Evolutionary conservation across 2,888 invertebrate species (phyloP), one percentile per base, ranked within the genome.

Genomic region (Schizaphis graminum): DNA sequence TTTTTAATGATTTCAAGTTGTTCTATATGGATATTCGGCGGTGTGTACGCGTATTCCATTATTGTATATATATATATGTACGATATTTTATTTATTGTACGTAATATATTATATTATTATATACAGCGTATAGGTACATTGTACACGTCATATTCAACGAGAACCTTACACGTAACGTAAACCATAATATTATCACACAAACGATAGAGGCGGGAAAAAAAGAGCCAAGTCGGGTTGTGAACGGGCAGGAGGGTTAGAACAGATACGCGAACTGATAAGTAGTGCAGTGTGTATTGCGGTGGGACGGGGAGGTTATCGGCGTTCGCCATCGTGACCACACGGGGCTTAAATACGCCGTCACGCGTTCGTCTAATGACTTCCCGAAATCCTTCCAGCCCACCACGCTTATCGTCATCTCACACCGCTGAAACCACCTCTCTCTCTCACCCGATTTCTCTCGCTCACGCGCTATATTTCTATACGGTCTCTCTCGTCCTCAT

Each of bases 331-430:
- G 92, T 49, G 92, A 87, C 92, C 92, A 49, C 86, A 61, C 92
- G 35, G 61, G 61, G 57, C 92, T 92, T 93, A 93, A 41, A 93
- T 77, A 89, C 92, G 44, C 57, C 84, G 86, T 84, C 56, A 53
- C 92, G 86, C 92, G 61, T 92, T 89, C 93, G 84, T 90, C 92
- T 93, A 93, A 93, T 84, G 93, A 93, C 93, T 87, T 93, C 89
- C 93, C 89, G 89, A 77, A 92, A 41, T 67, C 92, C 61, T 44
- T 49, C 57, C 57, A 47, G 26, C 57, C 57, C 35, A 21, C n/a
- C 7, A 44, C 49, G 57, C 91, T 91, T 91, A 91, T 91, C 89
- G 41, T 44, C 89, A 24, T 56, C 49, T n/a, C 49, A 21, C 77
- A 8, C 35, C 77, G 35, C 77, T 8, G 8, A 77, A 77, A 77